A percentile compares a stretch with the other conserved stretches of the same genome.
Evolutionary conservation across 2,797 vertebrate species (phyloP).

Genomic region (Xenops minutus): DNA sequence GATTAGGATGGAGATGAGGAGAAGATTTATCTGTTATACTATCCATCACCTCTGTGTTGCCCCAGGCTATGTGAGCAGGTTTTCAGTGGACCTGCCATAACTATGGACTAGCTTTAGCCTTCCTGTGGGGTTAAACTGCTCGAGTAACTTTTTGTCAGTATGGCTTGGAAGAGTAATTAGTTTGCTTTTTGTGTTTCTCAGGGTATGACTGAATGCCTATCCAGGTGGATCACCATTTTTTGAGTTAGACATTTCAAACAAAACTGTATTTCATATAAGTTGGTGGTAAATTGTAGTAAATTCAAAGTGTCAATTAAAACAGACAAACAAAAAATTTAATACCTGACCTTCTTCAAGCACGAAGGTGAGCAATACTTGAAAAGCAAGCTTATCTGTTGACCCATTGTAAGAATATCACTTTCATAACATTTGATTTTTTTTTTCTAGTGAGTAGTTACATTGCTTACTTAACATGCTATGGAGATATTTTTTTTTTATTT

Average conservation of each 20-base stretch:
- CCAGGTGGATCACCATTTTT: not conserved
- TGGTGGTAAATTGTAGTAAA: not conserved
- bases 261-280: not conserved
- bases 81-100: not conserved
- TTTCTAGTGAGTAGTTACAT: not conserved
- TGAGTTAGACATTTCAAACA: not conserved
- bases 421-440: not conserved
- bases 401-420: not conserved
- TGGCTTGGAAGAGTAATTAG: not conserved
- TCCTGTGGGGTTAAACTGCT: not conserved
- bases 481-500: not conserved
- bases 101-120: not conserved
- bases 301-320: not conserved
- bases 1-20: conserved; percentile 59
- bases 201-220: not conserved
- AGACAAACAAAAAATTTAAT: not conserved
- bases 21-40: conserved; percentile 63
- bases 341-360: not conserved
- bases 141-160: not conserved
- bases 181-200: not conserved
- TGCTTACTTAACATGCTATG: not conserved
- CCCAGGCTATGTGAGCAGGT: conserved; percentile 52
- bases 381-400: not conserved
- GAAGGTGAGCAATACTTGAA: not conserved
- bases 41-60: conserved; percentile 65